A percentile compares a stretch with the other conserved stretches of the same genome.
These are phyloP conservation scores for Steatornis caripensis DNA, from an alignment of 2,113 vertebrate species.

Conservation along the genomic window DNA sequence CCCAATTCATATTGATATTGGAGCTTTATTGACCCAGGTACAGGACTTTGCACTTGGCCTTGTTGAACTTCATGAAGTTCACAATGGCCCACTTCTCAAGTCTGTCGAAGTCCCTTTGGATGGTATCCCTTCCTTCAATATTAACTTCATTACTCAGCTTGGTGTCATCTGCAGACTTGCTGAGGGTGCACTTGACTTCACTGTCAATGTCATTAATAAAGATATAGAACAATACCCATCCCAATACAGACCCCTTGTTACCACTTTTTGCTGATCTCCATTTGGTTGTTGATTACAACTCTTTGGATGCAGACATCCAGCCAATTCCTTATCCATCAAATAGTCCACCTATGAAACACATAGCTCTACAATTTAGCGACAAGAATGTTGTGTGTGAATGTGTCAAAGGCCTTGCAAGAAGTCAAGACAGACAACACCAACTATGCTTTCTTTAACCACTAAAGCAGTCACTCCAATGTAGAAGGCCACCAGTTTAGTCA, in stretches of 20 bases:
- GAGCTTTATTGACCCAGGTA: too few relatives aligned
- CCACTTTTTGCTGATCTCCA: neutral
- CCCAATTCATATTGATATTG: too few relatives aligned
- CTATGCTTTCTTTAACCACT: neutral
- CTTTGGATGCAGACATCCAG: neutral
- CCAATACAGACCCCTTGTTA: neutral
- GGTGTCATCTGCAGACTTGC: neutral
- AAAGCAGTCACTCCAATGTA: neutral
- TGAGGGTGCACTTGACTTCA: neutral
- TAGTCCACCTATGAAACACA: neutral
- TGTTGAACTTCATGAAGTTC: too few relatives aligned
- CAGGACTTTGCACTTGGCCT: too few relatives aligned
- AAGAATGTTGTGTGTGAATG: neutral
- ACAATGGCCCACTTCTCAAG: too few relatives aligned
- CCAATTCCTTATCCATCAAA: neutral
- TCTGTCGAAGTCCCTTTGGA: too few relatives aligned
- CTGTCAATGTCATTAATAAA: neutral
- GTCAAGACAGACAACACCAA: neutral
- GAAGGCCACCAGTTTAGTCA: neutral
- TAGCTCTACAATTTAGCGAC: neutral
- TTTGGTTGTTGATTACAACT: neutral
- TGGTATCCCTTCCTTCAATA: neutral
- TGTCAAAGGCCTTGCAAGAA: neutral
- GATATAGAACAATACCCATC: neutral
- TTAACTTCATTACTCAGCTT: too few relatives aligned